Base-by-base conservation (phyloP, 37 sponge, comb jelly and placozoan genomes). In the Halisarca cf. caerulea region DNA sequence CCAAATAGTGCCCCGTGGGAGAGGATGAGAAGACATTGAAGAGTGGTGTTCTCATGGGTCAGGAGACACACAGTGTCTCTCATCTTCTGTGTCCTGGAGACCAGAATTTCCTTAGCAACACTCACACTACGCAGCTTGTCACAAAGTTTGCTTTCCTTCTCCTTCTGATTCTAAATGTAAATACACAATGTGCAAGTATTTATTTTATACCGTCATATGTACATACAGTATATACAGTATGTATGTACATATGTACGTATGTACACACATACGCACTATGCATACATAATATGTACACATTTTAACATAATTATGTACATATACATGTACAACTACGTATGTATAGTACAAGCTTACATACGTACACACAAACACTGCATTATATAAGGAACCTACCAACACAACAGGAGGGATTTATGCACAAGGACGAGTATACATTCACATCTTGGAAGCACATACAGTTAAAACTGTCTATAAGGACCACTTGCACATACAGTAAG, bases 101-200 rank as follows among this genome's bases (percentile, higher is more conserved):
- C 34, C 2, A 68, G 69, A 18, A 34, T 34, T 34, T 68, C 69
- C 3, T 34, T 28, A 3, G 69, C 32, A 6, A 68, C 17, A 34
- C 69, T 68, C 33, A 68, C 35, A 7, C 69, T 34, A 68, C 69
- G 69, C 69, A 68, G 33, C 34, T 68, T 68, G 17, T 68, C 69
- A 68, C 69, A 28, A 68, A 68, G 0, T 27, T 30, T 68, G 34
- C 35, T 4, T 34, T 68, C 69, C 33, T 34, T 68, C 34, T 68
- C 69, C 69, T 68, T 68, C 32, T 32, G 69, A 30, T 3, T 18
- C 69, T 68, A 30, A 1, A 8, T 0, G 51, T 47, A 47, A 14
- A 11, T 47, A 47, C 6, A 11, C 51, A 47, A 11, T 6, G 51
- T 14, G 51, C 51, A 47, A 47, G 51, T 6, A 47, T 11, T 14